Base-by-base conservation (phyloP, 1,140 invertebrate species). In the Potamilus streckersoni region DNA sequence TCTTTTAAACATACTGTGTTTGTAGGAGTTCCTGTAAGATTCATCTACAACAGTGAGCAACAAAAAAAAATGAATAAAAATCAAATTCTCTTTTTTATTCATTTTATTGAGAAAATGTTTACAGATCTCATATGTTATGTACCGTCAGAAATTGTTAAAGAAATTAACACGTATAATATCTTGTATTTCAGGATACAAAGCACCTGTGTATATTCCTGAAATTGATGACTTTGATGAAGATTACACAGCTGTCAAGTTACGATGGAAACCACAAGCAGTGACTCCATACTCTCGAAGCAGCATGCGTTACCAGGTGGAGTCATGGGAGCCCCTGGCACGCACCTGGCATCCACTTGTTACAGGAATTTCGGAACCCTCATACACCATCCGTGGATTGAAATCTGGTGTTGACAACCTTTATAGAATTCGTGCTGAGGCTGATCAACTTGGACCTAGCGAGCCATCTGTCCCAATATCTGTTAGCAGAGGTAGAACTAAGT, bases 381-480 rank as follows among this genome's bases (percentile, higher is more conserved):
- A 84, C 72, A 69, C 74, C 15, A 69, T 87, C n/a, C 80, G 82
- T 27, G 81, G 83, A 61, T 72, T 86, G 17, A 74, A 79, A 12
- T 83, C 81, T 27, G 76, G 83, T n/a, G 77, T 93, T 80, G 94
- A 96, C 55, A 99, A 99, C 88, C 96, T 98, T 77, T 99, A 99
- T 93, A 93, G 97, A 69, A 96, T 99, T 2, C 94, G 97, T 91
- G 97, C 97, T 73, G 96, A 98, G 89, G 98, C 98, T 89, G 95
- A 97, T 85, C 97, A 95, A 55, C 97, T 97, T 86, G 97, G 96
- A 62, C 93, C 95, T 66, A 97, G 96, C 15, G 97, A 98, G 82
- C 96, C 97, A 13, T 83, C 86, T 16, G 72, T 84, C 27, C 83
- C 84, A 23, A 76, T 85, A 17, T 83, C 85, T 16, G 78, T 83